Base-by-base conservation (phyloP, 2,797 vertebrate genomes). In the Aulostomus chinensis region DNA sequence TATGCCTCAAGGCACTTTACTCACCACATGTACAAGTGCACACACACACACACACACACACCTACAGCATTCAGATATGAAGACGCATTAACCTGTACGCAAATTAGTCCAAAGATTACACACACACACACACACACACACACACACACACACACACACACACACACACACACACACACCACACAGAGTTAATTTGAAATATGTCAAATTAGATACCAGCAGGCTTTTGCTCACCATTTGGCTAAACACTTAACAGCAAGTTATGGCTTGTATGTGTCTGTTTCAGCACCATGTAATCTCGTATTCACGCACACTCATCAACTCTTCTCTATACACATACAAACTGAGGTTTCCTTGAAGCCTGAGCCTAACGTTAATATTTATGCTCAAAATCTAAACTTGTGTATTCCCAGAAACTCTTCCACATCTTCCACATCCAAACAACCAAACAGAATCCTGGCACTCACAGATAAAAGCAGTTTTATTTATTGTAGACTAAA, bases 1-100 rank as follows among this genome's bases (percentile, higher is more conserved):
- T 71, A 56, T 66, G 78, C 65, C 61, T 68, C 12, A 24, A 66
- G 85, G 81, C 86, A 75, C 84, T 83, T 86, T 79, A 80, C 81
- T 63, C 73, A 81, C 75, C 61, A 58, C 65, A n/a, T n/a, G n/a
- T n/a, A n/a, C n/a, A n/a, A n/a, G n/a, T n/a, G n/a, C 16, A 24
- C 58, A 51, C 45, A 28, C 56, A 46, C 41, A 30, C 31, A 14
- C 39, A 12, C 33, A 16, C 40, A 43, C 47, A 43, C 41, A 31
- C 38, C 33, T 35, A 17, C 30, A 26, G 13, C 7, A 9, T 35
- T 16, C 51, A 57, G 48, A 68, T 63, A 53, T 49, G 49, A 59
- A 68, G 70, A 74, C 32, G 54, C 64, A 76, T 70, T 73, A 85
- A 79, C 72, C 74, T 76, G 73, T 42, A 36, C 5, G 8, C 63